These are phyloP conservation scores for Pituophis catenifer DNA, from an alignment of 2,113 vertebrate species.

Conservation along the genomic window DNA sequence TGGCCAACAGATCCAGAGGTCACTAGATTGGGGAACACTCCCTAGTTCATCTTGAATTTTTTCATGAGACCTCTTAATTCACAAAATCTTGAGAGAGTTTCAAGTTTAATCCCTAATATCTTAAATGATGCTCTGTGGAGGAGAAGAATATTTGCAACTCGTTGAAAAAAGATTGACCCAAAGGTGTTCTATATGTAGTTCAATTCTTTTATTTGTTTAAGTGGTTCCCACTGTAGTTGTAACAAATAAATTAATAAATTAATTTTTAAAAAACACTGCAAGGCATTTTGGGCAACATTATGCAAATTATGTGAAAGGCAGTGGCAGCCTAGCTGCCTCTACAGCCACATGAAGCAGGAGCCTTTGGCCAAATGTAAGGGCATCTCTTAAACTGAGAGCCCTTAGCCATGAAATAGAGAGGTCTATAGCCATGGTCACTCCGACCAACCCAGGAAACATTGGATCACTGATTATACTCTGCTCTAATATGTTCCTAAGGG, in stretches of 20 bases:
- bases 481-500: background rate
- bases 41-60: background rate
- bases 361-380: slow-evolving; percentile 11
- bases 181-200: slow-evolving; percentile 19
- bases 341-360: background rate
- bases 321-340: background rate
- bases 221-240: slow-evolving; percentile 17
- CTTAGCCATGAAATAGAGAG: accelerated
- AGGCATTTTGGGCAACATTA: slow-evolving; percentile 36
- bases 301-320: slow-evolving; percentile 42
- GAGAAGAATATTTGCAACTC: background rate
- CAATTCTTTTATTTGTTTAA: slow-evolving; percentile 60
- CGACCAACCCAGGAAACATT: background rate
- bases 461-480: background rate
- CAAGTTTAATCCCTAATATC: background rate
- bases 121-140: background rate
- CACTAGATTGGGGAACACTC: background rate
- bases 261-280: slow-evolving; percentile 9
- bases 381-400: background rate
- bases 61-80: background rate
- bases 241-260: slow-evolving; percentile 14
- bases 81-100: background rate
- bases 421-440: background rate
- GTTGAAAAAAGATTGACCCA: background rate
- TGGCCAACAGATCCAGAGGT: background rate